Base-by-base conservation (phyloP, 2,797 vertebrate species). In the Paramormyrops hopkinsi region DNA sequence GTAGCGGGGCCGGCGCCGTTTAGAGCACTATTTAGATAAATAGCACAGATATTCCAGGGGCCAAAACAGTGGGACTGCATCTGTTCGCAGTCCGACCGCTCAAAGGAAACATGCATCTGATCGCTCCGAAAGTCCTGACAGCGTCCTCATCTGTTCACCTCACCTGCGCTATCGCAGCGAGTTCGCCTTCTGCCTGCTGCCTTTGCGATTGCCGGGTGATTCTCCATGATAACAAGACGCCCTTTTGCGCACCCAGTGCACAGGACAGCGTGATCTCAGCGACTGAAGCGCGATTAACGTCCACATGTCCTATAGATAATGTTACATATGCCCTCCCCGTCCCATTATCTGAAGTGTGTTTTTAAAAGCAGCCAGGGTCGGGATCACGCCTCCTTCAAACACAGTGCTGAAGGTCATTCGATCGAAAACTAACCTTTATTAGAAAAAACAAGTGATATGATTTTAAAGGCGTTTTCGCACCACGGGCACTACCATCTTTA, bases 151-250 rank as follows among this genome's bases (percentile, higher is more conserved):
- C 19, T 44, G 86, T 1, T 22, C 17, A 4, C 41, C 94, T 94
- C 92, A 95, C 95, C 94, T 94, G 92, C 92, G 90, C 94, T 95
- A 48, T 93, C 91, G 8, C 86, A 93, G 11, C 94, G 91, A 69
- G 92, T 89, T 51, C 91, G 56, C 50, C 90, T 85, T 37, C 86
- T 83, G 65, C 7, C 56, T 25, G 22, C 0, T 0, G 19, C 12
- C 37, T 12, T 90, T 54, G n/a, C 83, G 33, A n/a, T 7, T 33
- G 17, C 19, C 82, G 82, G 1, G 46, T n/a, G 37, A 5, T 44
- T 0, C 89, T 94, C 93, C 93, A 94, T 95, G 89, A 8, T 84
- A 22, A 73, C 87, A 7, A 29, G n/a, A 7, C 54, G 53, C 51
- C 85, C 2, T 11, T 53, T 17, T 50, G 82, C 53, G 86, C 44